These are phyloP conservation scores for Darevskia nairensis DNA, from an alignment of 2,797 vertebrate genomes.

Conservation along the genomic window DNA sequence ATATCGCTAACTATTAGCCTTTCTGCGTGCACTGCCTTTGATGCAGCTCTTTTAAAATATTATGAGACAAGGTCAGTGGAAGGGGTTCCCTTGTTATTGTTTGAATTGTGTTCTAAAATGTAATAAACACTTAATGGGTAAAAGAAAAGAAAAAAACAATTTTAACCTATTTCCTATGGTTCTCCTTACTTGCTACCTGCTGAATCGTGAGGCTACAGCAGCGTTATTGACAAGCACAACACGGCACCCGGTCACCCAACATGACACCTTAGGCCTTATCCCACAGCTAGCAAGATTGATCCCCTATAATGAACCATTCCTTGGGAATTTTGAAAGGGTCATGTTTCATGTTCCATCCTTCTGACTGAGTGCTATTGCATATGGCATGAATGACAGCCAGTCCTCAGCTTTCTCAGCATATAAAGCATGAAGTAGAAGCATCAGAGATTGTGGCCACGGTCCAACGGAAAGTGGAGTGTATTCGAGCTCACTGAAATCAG, in stretches of 20 bases:
- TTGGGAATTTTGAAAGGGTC: slow-evolving; percentile 21
- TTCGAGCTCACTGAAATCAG: neutral
- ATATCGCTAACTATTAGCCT: neutral
- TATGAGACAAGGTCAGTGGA: neutral
- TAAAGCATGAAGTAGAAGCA: neutral
- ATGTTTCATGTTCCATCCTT: neutral
- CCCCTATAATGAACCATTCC: neutral
- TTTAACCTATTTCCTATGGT: slow-evolving; percentile 14
- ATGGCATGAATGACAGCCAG: slow-evolving; percentile 1
- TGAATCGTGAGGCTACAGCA: slow-evolving; percentile 12
- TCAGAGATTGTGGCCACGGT: neutral
- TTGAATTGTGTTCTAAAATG: neutral
- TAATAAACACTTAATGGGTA: neutral
- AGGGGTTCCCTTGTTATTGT: neutral
- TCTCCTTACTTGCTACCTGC: slow-evolving; percentile 11
- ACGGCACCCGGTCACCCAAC: neutral
- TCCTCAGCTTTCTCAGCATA: neutral
- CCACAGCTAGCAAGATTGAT: neutral
- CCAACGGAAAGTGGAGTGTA: neutral
- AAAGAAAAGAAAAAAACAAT: neutral
- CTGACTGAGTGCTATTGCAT: slow-evolving; percentile 16
- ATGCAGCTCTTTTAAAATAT: neutral
- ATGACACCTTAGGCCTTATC: neutral
- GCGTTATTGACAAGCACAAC: slow-evolving; percentile 28
- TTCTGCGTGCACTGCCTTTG: neutral